Base-by-base conservation (phyloP, 2,113 vertebrate species). In the Sisor rabdophorus region DNA sequence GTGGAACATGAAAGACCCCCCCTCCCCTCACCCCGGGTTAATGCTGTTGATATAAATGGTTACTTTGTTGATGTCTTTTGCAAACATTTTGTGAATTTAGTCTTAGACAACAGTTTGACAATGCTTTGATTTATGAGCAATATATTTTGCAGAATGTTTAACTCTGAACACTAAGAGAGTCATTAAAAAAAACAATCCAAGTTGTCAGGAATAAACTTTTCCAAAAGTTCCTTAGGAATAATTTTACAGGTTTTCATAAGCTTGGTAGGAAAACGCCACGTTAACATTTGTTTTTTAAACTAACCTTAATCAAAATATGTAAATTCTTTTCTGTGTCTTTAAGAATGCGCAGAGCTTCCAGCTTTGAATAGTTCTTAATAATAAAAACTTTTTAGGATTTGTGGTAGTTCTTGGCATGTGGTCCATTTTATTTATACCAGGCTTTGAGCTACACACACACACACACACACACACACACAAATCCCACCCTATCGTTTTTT, bases 361-460 rank as follows among this genome's bases (percentile, higher is more conserved):
- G 52, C 1, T 47, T 47, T 52, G 20, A 69, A 73, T 81, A 44
- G 69, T 79, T 79, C 79, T 28, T 22, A 76, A 81, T 71, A 71
- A 71, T 80, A 71, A 73, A 80, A 65, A 80, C 77, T 70, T 70
- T 47, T 32, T 32, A 55, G 52, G 47, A 78, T 68, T 71, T 59
- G 64, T 69, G 68, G 79, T 55, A 71, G 63, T 80, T 80, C 71
- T 79, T 81, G 68, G 76, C 72, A 56, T 52, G 55, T 61, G 54
- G 68, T 36, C 50, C 61, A 58, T 79, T 68, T 58, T 50, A 50
- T 81, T 71, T 76, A 71, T 69, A 70, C 61, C 56, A 64, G 58
- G n/a, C 8, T n/a, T n/a, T n/a, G n/a, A n/a, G n/a, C n/a, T n/a
- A n/a, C n/a, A n/a, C n/a, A n/a, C 52, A 53, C 53, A 28, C 63